A percentile compares a stretch with the other conserved stretches of the same genome.
Conservation (phyloP, 2,888 invertebrate species). For the Ophion obscuratus region DNA sequence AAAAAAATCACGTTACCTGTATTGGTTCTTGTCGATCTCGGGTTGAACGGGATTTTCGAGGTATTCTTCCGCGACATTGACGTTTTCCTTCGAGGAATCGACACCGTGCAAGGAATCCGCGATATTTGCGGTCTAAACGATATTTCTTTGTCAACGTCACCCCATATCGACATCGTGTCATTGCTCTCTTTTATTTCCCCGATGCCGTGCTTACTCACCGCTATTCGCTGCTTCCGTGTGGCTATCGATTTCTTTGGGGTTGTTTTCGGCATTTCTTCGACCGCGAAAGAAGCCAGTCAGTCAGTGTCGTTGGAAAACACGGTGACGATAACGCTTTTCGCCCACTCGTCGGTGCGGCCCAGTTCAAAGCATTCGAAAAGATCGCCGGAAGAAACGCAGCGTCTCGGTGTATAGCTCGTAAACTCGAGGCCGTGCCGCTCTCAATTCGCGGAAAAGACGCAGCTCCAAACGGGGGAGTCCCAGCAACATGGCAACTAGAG, state of each 20-base stretch:
- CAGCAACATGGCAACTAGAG: no score
- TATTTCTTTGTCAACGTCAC: neutral
- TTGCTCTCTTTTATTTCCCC: neutral
- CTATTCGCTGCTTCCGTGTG: constrained; percentile 34
- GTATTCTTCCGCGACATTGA: constrained; percentile 70
- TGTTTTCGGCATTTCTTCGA: constrained; percentile 34
- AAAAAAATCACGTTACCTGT: constrained; percentile 85
- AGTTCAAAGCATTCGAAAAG: neutral
- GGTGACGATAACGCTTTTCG: neutral
- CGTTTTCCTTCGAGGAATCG: neutral
- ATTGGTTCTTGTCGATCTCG: constrained; percentile 90
- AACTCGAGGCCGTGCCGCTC: neutral
- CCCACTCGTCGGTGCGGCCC: neutral
- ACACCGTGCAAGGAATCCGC: neutral
- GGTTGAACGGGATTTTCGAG: constrained; percentile 88
- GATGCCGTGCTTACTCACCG: neutral
- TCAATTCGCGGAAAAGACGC: neutral
- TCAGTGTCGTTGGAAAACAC: neutral
- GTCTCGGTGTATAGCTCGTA: neutral
- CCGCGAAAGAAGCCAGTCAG: neutral
- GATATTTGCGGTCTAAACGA: constrained; percentile 2
- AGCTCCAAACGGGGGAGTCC: neutral
- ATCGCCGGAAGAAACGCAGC: neutral
- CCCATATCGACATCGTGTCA: neutral
- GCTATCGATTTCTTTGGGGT: constrained; percentile 3